Percentiles rank a stretch among this genome's conserved stretches.
These are phyloP conservation scores for Tretioscincus oriximinensis DNA, from an alignment of 2,113 vertebrate genomes.

Conservation along the genomic window DNA sequence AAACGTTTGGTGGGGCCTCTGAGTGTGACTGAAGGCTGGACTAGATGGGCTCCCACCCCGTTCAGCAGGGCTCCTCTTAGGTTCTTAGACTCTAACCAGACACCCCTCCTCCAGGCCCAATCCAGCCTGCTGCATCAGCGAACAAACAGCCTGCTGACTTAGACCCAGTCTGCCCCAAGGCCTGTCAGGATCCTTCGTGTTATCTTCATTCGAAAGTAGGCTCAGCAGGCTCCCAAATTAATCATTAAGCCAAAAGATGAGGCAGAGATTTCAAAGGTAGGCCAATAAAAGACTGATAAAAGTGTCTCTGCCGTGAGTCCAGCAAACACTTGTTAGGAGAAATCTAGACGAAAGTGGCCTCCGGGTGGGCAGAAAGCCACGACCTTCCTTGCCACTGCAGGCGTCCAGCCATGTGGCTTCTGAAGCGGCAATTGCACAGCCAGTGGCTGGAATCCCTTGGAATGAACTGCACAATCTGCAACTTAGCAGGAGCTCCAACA, in stretches of 20 bases:
- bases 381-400: too few species aligned
- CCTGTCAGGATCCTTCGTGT: not conserved
- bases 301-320: not conserved
- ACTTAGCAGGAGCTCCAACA: too few species aligned
- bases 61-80: too few species aligned
- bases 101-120: not conserved
- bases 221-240: slow-evolving; percentile 17
- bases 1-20: too few species aligned
- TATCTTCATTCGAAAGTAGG: not conserved
- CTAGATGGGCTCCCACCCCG: too few species aligned
- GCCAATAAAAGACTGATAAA: not conserved
- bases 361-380: too few species aligned
- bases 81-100: not conserved
- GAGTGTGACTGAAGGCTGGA: too few species aligned
- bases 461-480: too few species aligned
- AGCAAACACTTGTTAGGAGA: not conserved
- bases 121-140: slow-evolving; percentile 40
- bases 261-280: slow-evolving; percentile 15
- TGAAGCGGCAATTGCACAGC: too few species aligned
- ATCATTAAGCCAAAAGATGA: slow-evolving; percentile 24
- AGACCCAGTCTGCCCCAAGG: not conserved
- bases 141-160: not conserved
- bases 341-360: not conserved
- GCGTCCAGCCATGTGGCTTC: too few species aligned
- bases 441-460: too few species aligned